These are phyloP conservation scores for Cosmorhoe ocellata DNA, from an alignment of 2,888 invertebrate genomes.

Conservation along the genomic window DNA sequence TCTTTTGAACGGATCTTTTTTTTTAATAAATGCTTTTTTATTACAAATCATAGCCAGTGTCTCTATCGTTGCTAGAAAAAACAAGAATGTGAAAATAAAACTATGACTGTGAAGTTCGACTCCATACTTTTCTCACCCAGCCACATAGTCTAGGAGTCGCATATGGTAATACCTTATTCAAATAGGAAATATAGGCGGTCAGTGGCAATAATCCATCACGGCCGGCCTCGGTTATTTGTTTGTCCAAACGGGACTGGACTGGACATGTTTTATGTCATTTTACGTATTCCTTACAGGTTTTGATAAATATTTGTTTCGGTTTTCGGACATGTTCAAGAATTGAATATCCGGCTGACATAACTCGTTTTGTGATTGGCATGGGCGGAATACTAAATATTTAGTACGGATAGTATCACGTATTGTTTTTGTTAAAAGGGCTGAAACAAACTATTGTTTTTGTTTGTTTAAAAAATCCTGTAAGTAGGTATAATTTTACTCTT, in stretches of 20 bases:
- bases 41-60: too few relatives aligned
- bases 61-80: too few relatives aligned
- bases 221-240: conserved; percentile 62
- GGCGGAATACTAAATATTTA: conserved; percentile 45
- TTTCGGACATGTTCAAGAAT: conserved; percentile 77
- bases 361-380: conserved; percentile 69
- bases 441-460: too few relatives aligned
- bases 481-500: too few relatives aligned
- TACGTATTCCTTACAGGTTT: conserved; percentile 81
- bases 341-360: conserved; percentile 73
- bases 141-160: conserved; percentile 66
- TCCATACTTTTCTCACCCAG: conserved; percentile 46
- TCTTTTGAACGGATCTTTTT: too few relatives aligned
- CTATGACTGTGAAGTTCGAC: conserved; percentile 36
- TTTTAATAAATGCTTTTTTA: too few relatives aligned
- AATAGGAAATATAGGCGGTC: conserved; percentile 82
- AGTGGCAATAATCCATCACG: conserved; percentile 81
- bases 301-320: conserved; percentile 81
- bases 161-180: conserved; percentile 83
- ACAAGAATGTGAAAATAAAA: too few relatives aligned
- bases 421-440: conserved; percentile 8
- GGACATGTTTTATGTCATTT: conserved; percentile 77
- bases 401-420: conserved; percentile 34
- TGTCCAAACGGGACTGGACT: conserved; percentile 46
- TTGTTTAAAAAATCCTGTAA: too few relatives aligned